phyloP scores from a whole-genome alignment of 2,888 invertebrate species.

The Xestia rhomboidea region DNA sequence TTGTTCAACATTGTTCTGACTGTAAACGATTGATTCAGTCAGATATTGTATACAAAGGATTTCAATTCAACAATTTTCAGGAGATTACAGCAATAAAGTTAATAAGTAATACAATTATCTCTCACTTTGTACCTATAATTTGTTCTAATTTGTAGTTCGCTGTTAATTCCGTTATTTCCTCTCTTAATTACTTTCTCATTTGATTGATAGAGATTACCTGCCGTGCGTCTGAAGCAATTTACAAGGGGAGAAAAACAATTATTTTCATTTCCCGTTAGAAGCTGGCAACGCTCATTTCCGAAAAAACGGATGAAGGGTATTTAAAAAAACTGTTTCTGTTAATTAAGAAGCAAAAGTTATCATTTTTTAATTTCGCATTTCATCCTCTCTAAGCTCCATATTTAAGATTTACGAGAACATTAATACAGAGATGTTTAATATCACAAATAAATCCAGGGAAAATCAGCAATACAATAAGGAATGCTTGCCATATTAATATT shows the following conservation, averaged over 20 bases:
- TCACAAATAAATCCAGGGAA: conserved; percentile 36
- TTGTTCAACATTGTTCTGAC: not conserved
- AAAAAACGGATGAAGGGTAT: conserved; percentile 37
- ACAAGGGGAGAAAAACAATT: conserved; percentile 60
- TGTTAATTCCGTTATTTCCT: conserved; percentile 37
- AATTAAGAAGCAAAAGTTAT: conserved; percentile 45
- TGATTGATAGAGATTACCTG: conserved; percentile 58
- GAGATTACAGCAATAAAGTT: not conserved
- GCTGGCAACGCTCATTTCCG: conserved; percentile 60
- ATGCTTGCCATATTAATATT: conserved; percentile 56
- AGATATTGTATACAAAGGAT: not conserved
- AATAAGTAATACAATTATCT: conserved; percentile 19
- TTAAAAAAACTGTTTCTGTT: conserved; percentile 43
- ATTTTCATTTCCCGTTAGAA: conserved; percentile 54
- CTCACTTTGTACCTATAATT: not conserved
- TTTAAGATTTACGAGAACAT: conserved; percentile 30
- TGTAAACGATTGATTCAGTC: not conserved
- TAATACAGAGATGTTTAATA: conserved; percentile 36
- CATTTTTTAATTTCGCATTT: conserved; percentile 33
- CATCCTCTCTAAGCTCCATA: not conserved
- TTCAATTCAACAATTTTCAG: not conserved
- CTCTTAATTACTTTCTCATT: conserved; percentile 55
- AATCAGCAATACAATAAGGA: conserved; percentile 25
- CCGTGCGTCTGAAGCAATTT: conserved; percentile 50
- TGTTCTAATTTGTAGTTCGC: conserved; percentile 34